Base-by-base conservation (phyloP, 2,113 vertebrate species). In the Cyprinodon tularosa region DNA sequence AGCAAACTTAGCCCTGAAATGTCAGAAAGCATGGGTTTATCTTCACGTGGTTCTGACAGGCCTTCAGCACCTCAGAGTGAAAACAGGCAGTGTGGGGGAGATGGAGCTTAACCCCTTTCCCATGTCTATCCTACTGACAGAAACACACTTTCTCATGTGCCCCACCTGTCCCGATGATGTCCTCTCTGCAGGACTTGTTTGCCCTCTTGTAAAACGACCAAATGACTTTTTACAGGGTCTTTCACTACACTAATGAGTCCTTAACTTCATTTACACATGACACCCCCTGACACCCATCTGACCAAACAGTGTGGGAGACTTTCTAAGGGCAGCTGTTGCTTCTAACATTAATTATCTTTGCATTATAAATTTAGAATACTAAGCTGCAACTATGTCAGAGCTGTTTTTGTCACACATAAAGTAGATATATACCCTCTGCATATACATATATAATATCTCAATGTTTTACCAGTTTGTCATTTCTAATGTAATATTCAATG, bases 91-190 rank as follows among this genome's bases (percentile, higher is more conserved):
- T 20, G 4, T 42, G 63, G 69, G 72, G 68, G 74, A 57, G 68
- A 39, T 7, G 4, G 12, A 42, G 68, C 50, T 68, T 61, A 13
- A 47, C 2, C 15, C 4, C 59, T 2, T 80, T 79, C 80, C 74
- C 84, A 69, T 50, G 70, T 81, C 72, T 73, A 60, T 39, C 9
- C 74, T 90, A 82, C 93, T 89, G 89, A 82, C 78, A 77, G 84
- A 90, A 92, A 85, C 90, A 91, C 82, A 68, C 86, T 89, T 89
- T 88, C 85, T 76, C 82, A 76, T 48, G 40, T 20, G 29, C 6
- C 74, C 74, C 89, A 89, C 86, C 91, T 92, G 87, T 82, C 68
- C 38, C 69, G 2, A 61, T 44, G 29, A 66, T 45, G 57, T n/a
- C 80, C 74, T 78, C 80, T 72, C 84, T 60, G 78, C 65, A 67